phyloP scores from a whole-genome alignment of 2,113 vertebrate species.

The Antechinus flavipes region DNA sequence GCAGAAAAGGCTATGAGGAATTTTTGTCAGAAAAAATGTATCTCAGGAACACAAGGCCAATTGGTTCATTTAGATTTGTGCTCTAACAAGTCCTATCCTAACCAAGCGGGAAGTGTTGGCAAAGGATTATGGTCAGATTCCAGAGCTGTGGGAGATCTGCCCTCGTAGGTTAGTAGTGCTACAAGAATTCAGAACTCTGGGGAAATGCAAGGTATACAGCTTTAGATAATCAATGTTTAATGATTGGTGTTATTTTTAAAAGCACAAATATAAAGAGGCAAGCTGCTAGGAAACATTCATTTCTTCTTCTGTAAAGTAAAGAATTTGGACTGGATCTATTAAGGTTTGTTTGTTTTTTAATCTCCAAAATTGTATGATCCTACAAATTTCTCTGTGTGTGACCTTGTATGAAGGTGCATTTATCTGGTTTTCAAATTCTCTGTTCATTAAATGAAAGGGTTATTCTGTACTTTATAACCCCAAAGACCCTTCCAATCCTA shows the following conservation, averaged over 20 bases:
- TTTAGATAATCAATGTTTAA: not conserved
- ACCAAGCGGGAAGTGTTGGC: not conserved
- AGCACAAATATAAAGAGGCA: not conserved
- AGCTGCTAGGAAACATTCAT: not conserved
- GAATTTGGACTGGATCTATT: not conserved
- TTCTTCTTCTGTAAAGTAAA: not conserved
- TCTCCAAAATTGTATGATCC: not conserved
- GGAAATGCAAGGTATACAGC: not conserved
- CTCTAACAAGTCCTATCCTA: not conserved
- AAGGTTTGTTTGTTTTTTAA: not conserved
- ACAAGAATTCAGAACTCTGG: not conserved
- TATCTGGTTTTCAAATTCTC: not conserved
- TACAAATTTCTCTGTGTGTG: not conserved
- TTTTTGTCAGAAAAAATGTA: constrained; percentile 40
- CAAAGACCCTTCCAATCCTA: not conserved
- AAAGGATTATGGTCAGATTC: not conserved
- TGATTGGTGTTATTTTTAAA: not conserved
- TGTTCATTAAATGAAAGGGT: not conserved
- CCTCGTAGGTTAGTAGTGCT: not conserved
- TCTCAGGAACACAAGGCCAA: constrained; percentile 61
- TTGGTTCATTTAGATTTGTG: not conserved
- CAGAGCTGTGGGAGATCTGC: not conserved
- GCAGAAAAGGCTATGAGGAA: constrained; percentile 69
- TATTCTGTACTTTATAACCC: not conserved
- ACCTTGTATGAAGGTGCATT: not conserved